A percentile compares a stretch with the other conserved stretches of the same genome.
These are phyloP conservation scores for Ceyx margarethae DNA, from an alignment of 2,113 vertebrate genomes.

Conservation along the genomic window DNA sequence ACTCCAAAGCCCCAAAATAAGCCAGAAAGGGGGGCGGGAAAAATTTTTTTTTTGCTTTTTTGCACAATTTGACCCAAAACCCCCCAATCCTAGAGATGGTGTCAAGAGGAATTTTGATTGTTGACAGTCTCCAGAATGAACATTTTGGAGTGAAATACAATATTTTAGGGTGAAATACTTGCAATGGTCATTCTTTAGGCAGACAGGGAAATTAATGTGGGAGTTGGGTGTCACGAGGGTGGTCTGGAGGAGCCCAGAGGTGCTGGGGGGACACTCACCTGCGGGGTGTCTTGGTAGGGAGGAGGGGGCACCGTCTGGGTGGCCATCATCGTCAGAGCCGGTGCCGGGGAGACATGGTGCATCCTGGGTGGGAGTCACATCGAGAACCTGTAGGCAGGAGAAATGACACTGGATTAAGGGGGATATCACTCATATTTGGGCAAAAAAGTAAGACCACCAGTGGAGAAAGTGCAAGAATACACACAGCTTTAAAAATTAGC, in stretches of 20 bases:
- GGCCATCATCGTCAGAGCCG: conserved; percentile 99
- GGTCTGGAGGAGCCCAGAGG: neutral
- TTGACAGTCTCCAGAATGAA: neutral
- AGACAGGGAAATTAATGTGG: neutral
- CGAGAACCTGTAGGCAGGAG: conserved; percentile 79
- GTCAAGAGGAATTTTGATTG: neutral
- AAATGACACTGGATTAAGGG: neutral
- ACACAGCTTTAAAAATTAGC: neutral
- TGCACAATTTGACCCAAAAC: neutral
- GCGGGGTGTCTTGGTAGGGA: conserved; percentile 96
- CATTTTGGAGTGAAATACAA: neutral
- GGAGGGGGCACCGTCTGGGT: conserved; percentile 98
- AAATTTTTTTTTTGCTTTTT: too few relatives aligned
- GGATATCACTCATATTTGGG: neutral
- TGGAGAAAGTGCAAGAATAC: neutral
- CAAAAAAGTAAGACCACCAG: neutral
- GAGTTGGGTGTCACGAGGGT: fast-evolving
- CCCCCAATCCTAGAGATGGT: neutral
- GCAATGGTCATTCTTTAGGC: neutral
- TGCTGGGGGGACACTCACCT: conserved; percentile 79
- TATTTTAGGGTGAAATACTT: fast-evolving
- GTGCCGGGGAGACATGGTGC: conserved; percentile 98
- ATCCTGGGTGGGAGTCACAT: conserved; percentile 99
- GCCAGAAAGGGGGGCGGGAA: neutral
- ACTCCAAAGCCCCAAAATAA: neutral